Base-by-base conservation (phyloP, 1,140 invertebrate genomes). In the Camponotus floridanus region DNA sequence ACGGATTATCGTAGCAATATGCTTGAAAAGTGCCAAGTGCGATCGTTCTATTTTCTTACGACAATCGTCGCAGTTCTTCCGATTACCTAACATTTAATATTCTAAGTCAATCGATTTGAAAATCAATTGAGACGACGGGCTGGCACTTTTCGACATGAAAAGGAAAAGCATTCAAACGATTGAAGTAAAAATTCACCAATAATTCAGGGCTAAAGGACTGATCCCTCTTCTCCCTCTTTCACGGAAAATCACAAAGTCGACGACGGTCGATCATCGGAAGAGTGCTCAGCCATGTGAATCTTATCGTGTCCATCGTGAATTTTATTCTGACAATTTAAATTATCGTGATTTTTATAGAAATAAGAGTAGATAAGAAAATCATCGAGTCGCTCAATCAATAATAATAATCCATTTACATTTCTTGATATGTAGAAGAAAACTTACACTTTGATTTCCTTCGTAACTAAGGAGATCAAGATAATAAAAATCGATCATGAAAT, bases 281-380 rank as follows among this genome's bases (percentile, higher is more conserved):
- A 51, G 48, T 42, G 33, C 18, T 67, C 76, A 1, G 45, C 31
- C 42, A 18, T 11, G 1, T 39, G 21, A 18, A 48, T 55, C 62
- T 26, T 11, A 42, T 26, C 67, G 26, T 74, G 42, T 45, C 26
- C 51, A 36, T 57, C 21, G 36, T 57, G 48, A 65, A 15, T n/a
- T n/a, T n/a, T 9, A 21, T 55, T n/a, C 42, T 64, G 64, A 70
- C 45, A 64, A 57, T 85, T 36, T 67, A 84, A 61, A 67, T n/a
- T 61, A 65, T 64, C 36, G 42, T 76, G 31, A 65, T n/a, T 78
- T 64, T 55, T 76, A 57, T 86, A 64, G 68, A 84, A 88, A 55
- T 59, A 78, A 88, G 86, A 91, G 31, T 65, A 59, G 83, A 76
- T 83, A 86, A 88, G 83, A 81, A 88, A 57, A 76, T 88, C 39